Conservation (phyloP, 2,888 invertebrate species). For the Timandra comae region DNA sequence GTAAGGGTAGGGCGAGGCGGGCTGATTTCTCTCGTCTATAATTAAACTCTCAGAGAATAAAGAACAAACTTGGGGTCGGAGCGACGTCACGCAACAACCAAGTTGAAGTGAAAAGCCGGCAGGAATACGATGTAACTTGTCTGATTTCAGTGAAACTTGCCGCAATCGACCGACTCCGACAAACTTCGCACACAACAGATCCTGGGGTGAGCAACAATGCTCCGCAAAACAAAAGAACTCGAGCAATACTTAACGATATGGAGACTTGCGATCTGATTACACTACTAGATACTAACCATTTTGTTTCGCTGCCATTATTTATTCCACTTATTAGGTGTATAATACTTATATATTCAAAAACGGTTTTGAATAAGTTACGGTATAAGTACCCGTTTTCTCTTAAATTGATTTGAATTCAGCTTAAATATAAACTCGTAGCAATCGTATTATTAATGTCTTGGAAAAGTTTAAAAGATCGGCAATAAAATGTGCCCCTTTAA, state of each 20-base stretch:
- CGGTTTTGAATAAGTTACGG: too few species aligned
- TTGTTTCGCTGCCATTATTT: too few species aligned
- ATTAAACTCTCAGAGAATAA: constrained; percentile 53
- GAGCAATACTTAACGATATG: constrained; percentile 38
- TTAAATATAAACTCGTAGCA: too few species aligned
- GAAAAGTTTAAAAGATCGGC: too few species aligned
- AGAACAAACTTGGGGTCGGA: constrained; percentile 57
- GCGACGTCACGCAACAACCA: constrained; percentile 59
- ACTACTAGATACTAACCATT: too few species aligned
- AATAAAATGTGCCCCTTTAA: too few species aligned
- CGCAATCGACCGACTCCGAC: constrained; percentile 52
- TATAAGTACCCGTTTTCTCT: too few species aligned
- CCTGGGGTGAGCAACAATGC: constrained; percentile 57
- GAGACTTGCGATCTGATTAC: constrained; percentile 40
- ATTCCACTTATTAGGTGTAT: too few species aligned
- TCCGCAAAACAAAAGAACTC: constrained; percentile 56
- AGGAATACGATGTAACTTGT: constrained; percentile 63
- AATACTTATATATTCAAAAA: too few species aligned
- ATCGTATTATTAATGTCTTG: too few species aligned
- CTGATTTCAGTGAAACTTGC: constrained; percentile 57
- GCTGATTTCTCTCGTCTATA: constrained; percentile 35
- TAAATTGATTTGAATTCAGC: too few species aligned
- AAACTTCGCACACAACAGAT: constrained; percentile 54
- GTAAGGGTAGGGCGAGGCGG: constrained; percentile 15
- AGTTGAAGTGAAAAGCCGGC: constrained; percentile 58